phyloP scores from a whole-genome alignment of 2,888 invertebrate genomes.

The Machimus rusticus region DNA sequence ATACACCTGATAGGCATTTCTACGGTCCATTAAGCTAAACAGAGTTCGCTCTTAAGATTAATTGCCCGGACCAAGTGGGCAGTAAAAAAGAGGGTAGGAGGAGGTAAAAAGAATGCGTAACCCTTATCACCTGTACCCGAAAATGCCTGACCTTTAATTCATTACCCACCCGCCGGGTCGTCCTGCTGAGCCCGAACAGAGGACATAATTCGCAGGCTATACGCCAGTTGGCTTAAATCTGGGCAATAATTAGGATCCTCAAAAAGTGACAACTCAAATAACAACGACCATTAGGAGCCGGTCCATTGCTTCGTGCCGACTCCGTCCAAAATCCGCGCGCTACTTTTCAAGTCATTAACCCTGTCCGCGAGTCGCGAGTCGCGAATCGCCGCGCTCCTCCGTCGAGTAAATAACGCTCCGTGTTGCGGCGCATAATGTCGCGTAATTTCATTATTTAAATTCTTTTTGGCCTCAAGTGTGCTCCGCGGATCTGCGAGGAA shows the following conservation, averaged over 20 bases:
- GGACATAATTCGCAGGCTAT: background rate
- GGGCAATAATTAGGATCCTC: background rate
- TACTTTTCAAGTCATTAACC: slow-evolving; percentile 28
- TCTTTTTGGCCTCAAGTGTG: background rate
- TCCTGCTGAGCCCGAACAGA: background rate
- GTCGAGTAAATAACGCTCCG: background rate
- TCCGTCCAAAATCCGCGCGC: background rate
- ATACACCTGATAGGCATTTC: background rate
- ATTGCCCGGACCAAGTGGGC: background rate
- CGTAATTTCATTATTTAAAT: slow-evolving; percentile 39
- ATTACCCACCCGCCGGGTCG: background rate
- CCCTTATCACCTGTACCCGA: background rate
- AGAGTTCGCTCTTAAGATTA: background rate
- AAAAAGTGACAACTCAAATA: slow-evolving; percentile 16
- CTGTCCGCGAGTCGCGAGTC: background rate
- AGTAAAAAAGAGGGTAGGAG: background rate
- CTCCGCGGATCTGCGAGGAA: background rate
- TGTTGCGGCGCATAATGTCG: slow-evolving; percentile 34
- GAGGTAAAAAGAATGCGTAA: background rate
- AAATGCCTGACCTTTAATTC: background rate
- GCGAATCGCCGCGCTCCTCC: background rate
- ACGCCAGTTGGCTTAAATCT: background rate
- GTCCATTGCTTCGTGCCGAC: background rate
- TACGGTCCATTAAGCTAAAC: background rate
- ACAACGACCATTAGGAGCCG: background rate